These are phyloP conservation scores for Alcis repandata DNA, from an alignment of 2,888 invertebrate genomes.

Conservation along the genomic window DNA sequence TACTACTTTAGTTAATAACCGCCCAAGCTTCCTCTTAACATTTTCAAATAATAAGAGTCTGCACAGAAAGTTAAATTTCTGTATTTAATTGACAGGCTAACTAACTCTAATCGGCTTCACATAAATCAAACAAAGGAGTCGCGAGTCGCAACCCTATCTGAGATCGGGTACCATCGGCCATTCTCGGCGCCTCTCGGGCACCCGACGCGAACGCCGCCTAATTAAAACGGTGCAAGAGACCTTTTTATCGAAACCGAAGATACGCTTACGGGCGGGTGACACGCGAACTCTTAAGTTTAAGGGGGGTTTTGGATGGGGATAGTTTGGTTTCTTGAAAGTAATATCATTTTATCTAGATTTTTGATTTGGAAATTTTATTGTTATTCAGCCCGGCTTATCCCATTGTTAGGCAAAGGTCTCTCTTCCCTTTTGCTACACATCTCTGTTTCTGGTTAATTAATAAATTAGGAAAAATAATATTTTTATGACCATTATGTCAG, in stretches of 20 bases:
- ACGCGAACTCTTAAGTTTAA: constrained; percentile 70
- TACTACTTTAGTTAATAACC: too few species aligned
- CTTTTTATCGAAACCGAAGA: constrained; percentile 80
- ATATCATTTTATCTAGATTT: too few species aligned
- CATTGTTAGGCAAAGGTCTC: too few species aligned
- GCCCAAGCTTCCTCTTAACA: too few species aligned
- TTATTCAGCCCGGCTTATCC: too few species aligned
- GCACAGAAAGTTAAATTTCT: too few species aligned
- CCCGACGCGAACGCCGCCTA: constrained; percentile 79
- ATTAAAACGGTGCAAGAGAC: constrained; percentile 83
- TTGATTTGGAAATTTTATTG: too few species aligned
- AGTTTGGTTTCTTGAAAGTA: constrained; percentile 1
- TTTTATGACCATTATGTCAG: too few species aligned
- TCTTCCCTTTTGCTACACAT: too few species aligned
- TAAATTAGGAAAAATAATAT: too few species aligned
- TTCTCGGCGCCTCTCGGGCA: constrained; percentile 51
- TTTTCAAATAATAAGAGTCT: too few species aligned
- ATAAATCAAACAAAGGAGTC: constrained; percentile 42
- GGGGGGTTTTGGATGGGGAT: background rate
- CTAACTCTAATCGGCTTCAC: constrained; percentile 8
- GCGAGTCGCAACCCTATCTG: constrained; percentile 64
- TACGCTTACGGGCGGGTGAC: constrained; percentile 78
- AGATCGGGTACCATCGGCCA: constrained; percentile 57
- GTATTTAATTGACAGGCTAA: constrained; percentile 14
- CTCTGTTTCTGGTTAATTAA: too few species aligned